Conservation (phyloP, 1,140 invertebrate genomes). For the Augochlora pura region DNA sequence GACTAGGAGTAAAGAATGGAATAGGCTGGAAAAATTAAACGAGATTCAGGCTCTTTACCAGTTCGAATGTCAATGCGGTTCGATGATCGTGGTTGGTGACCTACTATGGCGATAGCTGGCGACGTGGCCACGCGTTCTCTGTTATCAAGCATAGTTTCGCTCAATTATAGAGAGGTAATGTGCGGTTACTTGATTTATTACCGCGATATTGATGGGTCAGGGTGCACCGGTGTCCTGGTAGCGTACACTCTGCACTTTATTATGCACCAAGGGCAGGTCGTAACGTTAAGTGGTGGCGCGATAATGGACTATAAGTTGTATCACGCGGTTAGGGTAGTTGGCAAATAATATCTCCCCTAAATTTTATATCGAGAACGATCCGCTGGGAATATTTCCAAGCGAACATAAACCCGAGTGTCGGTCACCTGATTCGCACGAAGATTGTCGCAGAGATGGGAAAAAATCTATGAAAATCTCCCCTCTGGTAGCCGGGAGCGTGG, state of each 20-base stretch:
- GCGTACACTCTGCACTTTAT: constrained; percentile 22
- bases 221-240: background rate
- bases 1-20: no score
- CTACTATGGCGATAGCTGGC: background rate
- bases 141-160: background rate
- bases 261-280: constrained; percentile 36
- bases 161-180: constrained; percentile 12
- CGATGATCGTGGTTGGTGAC: background rate
- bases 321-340: background rate
- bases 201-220: constrained; percentile 17
- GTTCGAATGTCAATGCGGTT: background rate
- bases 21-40: no score
- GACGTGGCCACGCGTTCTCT: background rate
- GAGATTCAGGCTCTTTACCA: no score
- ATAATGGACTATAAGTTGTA: constrained; percentile 43
- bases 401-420: background rate
- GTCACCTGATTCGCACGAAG: background rate
- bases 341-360: background rate
- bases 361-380: no score
- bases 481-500: constrained; percentile 1
- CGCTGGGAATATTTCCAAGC: no score
- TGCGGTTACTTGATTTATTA: constrained; percentile 14
- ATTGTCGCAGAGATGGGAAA: background rate
- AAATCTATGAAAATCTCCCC: constrained; percentile 44
- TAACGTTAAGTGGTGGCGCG: constrained; percentile 27